Evolutionary conservation across 2,888 invertebrate species (phyloP).

Genomic region (Sphaerophoria rueppellii): DNA sequence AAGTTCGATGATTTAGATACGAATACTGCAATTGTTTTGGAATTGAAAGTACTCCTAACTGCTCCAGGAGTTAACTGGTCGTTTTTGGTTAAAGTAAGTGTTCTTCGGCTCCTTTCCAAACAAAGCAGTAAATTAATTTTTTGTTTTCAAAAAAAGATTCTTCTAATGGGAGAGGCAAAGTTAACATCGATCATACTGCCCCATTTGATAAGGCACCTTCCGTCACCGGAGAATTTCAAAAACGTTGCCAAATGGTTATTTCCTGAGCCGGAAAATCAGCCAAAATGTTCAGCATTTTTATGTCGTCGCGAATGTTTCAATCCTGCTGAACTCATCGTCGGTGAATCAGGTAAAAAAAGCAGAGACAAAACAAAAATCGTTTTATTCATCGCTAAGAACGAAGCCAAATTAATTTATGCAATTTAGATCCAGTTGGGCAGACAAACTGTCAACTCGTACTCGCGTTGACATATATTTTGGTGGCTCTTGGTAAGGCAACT

Average conservation of each 20-base stretch:
- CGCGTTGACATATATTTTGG: slow-evolving; percentile 86
- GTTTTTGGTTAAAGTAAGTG: slow-evolving; percentile 87
- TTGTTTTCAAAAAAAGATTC: slow-evolving; percentile 82
- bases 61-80: slow-evolving; percentile 92
- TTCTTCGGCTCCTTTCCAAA: background rate
- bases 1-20: slow-evolving; percentile 83
- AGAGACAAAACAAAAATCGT: too few species aligned
- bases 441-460: slow-evolving; percentile 85
- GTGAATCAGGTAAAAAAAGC: slow-evolving; percentile 77
- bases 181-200: slow-evolving; percentile 85
- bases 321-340: slow-evolving; percentile 78
- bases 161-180: slow-evolving; percentile 88
- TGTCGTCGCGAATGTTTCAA: slow-evolving; percentile 86
- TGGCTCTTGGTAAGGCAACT: slow-evolving; percentile 85
- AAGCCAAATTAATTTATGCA: background rate
- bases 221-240: slow-evolving; percentile 81
- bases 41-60: slow-evolving; percentile 87
- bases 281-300: slow-evolving; percentile 86
- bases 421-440: slow-evolving; percentile 81
- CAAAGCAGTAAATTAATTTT: background rate
- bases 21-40: slow-evolving; percentile 86
- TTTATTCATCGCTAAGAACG: background rate
- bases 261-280: slow-evolving; percentile 75
- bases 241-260: slow-evolving; percentile 81
- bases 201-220: slow-evolving; percentile 83